phyloP scores from a whole-genome alignment of 1,140 invertebrate species.

The Neoseiulus cucumeris region DNA sequence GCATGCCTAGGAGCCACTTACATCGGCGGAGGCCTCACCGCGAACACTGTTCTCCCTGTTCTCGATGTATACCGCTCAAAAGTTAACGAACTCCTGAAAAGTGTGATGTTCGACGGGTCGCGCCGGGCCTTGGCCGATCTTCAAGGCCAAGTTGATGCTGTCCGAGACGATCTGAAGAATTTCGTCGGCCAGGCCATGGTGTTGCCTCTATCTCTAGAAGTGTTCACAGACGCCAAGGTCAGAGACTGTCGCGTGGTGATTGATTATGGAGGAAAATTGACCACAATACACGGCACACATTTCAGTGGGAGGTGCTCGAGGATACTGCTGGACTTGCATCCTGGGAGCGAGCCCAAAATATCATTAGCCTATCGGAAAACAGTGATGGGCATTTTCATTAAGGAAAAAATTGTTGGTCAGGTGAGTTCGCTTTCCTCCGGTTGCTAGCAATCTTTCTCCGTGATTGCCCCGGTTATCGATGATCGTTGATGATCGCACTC shows the following conservation, averaged over 20 bases:
- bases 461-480: too few species aligned
- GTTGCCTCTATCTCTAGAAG: not conserved
- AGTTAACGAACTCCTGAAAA: too few species aligned
- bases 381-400: not conserved
- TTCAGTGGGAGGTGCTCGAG: constrained; percentile 1
- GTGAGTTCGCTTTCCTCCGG: too few species aligned
- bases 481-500: too few species aligned
- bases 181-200: not conserved
- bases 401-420: not conserved
- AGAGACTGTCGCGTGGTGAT: not conserved
- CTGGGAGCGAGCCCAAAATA: not conserved
- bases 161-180: not conserved
- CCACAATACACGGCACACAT: not conserved
- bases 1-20: too few species aligned
- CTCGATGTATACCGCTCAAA: too few species aligned
- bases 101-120: too few species aligned
- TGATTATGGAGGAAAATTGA: not conserved
- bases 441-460: too few species aligned
- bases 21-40: too few species aligned
- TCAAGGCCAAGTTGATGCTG: too few species aligned
- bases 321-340: not conserved
- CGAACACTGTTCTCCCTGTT: too few species aligned
- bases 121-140: too few species aligned
- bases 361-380: not conserved
- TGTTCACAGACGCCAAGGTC: not conserved